Conservation (phyloP, 2,113 vertebrate species). For the Sebastes fasciatus region DNA sequence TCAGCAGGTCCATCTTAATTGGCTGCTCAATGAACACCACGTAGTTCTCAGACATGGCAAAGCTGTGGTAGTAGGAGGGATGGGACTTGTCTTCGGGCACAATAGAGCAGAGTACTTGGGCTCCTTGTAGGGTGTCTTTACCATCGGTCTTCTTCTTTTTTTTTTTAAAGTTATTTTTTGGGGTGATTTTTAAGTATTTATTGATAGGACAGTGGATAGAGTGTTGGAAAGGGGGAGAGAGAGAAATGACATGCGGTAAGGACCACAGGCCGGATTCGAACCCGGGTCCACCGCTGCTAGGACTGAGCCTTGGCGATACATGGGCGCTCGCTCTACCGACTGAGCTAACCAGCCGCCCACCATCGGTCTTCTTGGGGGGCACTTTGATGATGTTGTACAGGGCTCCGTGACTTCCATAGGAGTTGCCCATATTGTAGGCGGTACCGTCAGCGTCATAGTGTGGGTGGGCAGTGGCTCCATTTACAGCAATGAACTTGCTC, state of each 20-base stretch:
- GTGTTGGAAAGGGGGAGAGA: no score
- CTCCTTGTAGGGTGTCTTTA: conserved; percentile 86
- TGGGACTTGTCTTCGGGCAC: conserved; percentile 84
- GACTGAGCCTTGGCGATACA: no score
- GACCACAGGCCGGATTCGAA: no score
- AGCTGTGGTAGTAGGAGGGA: conserved; percentile 97
- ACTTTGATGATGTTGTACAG: conserved; percentile 91
- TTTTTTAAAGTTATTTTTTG: no score
- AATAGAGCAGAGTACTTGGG: conserved; percentile 90
- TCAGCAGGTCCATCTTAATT: conserved; percentile 90
- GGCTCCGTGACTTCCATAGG: conserved; percentile 88
- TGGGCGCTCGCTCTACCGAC: no score
- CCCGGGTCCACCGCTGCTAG: no score
- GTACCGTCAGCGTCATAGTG: conserved; percentile 94
- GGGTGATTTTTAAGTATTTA: no score
- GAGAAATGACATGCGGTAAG: no score
- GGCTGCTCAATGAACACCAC: conserved; percentile 95
- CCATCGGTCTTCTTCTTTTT: not conserved
- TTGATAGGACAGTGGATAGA: no score
- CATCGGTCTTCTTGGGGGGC: conserved; percentile 82
- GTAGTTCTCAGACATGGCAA: conserved; percentile 95
- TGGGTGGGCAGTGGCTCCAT: conserved; percentile 95
- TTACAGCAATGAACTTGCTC: conserved; percentile 93
- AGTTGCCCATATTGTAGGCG: conserved; percentile 96
- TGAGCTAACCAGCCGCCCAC: no score